phyloP scores from a whole-genome alignment of 2,797 vertebrate genomes.

The Myiotriccus ornatus region DNA sequence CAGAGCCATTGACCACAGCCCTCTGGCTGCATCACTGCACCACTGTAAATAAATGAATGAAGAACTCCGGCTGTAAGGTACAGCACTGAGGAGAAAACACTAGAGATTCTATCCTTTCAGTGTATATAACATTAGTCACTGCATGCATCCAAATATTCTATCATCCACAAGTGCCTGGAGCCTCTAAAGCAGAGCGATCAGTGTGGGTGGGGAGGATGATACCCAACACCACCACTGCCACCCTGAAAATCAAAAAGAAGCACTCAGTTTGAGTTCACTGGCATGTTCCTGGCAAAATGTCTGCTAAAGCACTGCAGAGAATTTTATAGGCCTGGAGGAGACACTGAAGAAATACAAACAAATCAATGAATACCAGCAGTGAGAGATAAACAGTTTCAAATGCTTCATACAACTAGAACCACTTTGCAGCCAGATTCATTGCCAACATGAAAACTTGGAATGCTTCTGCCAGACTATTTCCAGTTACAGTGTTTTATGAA shows the following conservation, averaged over 20 bases:
- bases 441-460: constrained; percentile 63
- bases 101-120: not conserved
- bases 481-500: constrained; percentile 56
- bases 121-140: not conserved
- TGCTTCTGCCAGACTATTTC: constrained; percentile 39
- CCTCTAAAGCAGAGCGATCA: not conserved
- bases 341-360: constrained; percentile 68
- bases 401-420: constrained; percentile 31
- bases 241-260: not conserved
- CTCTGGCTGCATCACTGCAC: not conserved
- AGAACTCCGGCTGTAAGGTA: not conserved
- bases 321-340: constrained; percentile 67
- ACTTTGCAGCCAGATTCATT: constrained; percentile 57
- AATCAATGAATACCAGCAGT: constrained; percentile 59
- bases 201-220: not conserved
- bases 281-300: constrained; percentile 15
- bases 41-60: not conserved
- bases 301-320: constrained; percentile 9
- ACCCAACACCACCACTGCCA: not conserved
- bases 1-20: not conserved
- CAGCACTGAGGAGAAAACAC: not conserved
- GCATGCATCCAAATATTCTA: not conserved
- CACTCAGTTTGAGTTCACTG: not conserved
- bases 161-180: not conserved
- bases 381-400: constrained; percentile 73